phyloP scores from a whole-genome alignment of 1,140 invertebrate genomes.

The Drosophila sturtevanti region DNA sequence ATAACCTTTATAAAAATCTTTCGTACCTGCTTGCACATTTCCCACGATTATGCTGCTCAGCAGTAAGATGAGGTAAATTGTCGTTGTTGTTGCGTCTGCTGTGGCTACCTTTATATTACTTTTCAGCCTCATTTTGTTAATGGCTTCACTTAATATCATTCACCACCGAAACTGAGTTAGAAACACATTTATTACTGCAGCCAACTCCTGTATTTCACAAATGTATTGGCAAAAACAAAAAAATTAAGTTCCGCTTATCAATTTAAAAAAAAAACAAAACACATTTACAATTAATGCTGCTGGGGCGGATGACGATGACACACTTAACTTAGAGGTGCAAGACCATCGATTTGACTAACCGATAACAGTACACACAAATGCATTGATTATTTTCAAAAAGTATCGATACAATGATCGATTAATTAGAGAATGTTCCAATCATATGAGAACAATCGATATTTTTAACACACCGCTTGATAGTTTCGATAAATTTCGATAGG shows the following conservation, averaged over 20 bases:
- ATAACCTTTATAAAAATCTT: neutral
- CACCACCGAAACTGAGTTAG: neutral
- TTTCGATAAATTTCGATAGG: too few species aligned
- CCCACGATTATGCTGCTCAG: constrained; percentile 17
- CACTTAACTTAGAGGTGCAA: constrained; percentile 16
- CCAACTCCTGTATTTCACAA: neutral
- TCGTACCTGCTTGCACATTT: neutral
- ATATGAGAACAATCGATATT: too few species aligned
- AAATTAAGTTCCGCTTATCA: neutral
- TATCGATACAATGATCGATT: too few species aligned
- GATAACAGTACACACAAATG: too few species aligned
- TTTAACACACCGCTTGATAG: too few species aligned
- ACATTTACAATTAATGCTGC: neutral
- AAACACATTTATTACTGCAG: neutral
- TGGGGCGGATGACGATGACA: constrained; percentile 27
- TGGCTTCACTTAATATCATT: neutral
- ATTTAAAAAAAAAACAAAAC: constrained; percentile 5
- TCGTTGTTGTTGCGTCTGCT: constrained; percentile 5
- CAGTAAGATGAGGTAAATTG: constrained; percentile 3
- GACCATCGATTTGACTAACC: too few species aligned
- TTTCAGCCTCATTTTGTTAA: constrained; percentile 4
- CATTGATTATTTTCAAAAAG: too few species aligned
- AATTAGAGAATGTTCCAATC: too few species aligned
- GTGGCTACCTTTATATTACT: neutral
- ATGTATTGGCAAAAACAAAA: neutral